Conservation (phyloP, 2,888 invertebrate species). For the Phasia obesa region DNA sequence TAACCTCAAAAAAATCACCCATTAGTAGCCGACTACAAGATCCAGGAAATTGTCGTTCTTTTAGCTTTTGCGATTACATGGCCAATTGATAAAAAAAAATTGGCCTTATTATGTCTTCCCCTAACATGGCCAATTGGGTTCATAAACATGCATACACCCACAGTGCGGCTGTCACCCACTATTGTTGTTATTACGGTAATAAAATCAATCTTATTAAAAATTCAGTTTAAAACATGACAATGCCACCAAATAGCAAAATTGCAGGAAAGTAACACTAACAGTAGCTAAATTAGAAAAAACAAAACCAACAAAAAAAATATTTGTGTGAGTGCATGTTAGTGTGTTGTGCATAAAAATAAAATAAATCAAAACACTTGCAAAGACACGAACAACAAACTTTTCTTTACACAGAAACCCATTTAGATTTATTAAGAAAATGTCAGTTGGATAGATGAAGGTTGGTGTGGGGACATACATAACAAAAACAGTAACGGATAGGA, state of each 20-base stretch:
- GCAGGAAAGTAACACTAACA: slow-evolving; percentile 9
- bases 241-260: slow-evolving; percentile 32
- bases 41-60: no score
- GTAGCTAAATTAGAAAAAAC: slow-evolving; percentile 7
- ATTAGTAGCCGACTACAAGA: no score
- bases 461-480: slow-evolving; percentile 18
- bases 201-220: slow-evolving; percentile 81
- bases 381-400: slow-evolving; percentile 70
- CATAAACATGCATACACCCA: slow-evolving; percentile 18
- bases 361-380: slow-evolving; percentile 72
- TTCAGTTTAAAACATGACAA: slow-evolving; percentile 60
- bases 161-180: slow-evolving; percentile 51
- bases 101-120: no score
- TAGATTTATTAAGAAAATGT: slow-evolving; percentile 68
- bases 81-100: no score
- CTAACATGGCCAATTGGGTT: no score
- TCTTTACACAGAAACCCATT: slow-evolving; percentile 34
- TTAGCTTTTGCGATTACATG: no score
- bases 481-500: not conserved
- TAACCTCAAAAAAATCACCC: no score
- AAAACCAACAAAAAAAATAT: slow-evolving; percentile 39
- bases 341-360: slow-evolving; percentile 60
- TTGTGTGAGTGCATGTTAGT: not conserved
- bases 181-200: slow-evolving; percentile 74
- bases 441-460: slow-evolving; percentile 61